Base-by-base conservation (phyloP, 2,113 vertebrate species). In the Hiodon alosoides region DNA sequence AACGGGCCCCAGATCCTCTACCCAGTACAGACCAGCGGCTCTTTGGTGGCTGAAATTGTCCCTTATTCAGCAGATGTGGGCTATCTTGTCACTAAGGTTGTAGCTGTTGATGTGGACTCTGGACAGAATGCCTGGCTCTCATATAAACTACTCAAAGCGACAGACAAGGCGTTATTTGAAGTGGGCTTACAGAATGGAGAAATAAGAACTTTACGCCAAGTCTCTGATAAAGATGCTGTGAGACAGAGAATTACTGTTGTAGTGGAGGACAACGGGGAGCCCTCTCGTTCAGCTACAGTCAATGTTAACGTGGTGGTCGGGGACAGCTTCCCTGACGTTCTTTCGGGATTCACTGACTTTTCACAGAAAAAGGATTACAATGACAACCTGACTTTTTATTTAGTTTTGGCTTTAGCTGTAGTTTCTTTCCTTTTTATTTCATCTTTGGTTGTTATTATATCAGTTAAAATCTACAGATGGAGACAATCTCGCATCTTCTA, bases 401-500 rank as follows among this genome's bases (percentile, higher is more conserved):
- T 72, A 62, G 59, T 80, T 55, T 76, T 82, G 62, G 80, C 85
- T 0, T 82, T 89, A 0, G 67, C 64, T 10, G 7, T 85, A 0
- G 79, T 90, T 9, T 91, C 91, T 2, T 90, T 85, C 57, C 16
- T 90, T 17, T 87, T 91, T 4, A 31, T 91, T 77, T 82, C 80
- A 2, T 84, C 80, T 0, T 70, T 92, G 31, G 87, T 88, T 7
- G 80, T 84, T 31, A 52, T 79, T 8, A 4, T 80, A 58, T 81
- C 80, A 53, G 60, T 88, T 51, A 85, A 83, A 51, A 7, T 81
- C 81, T 13, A 72, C 48, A 62, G 71, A 72, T 58, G 58, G 46
- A 62, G 59, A n/a, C 71, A 48, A 52, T 58, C 58, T 14, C 73
- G 53, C 2, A 53, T 74, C 14, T 81, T 80, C 79, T 81, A 0